phyloP scores from a whole-genome alignment of 2,888 invertebrate species.

The Scaptomyza caliginosa region DNA sequence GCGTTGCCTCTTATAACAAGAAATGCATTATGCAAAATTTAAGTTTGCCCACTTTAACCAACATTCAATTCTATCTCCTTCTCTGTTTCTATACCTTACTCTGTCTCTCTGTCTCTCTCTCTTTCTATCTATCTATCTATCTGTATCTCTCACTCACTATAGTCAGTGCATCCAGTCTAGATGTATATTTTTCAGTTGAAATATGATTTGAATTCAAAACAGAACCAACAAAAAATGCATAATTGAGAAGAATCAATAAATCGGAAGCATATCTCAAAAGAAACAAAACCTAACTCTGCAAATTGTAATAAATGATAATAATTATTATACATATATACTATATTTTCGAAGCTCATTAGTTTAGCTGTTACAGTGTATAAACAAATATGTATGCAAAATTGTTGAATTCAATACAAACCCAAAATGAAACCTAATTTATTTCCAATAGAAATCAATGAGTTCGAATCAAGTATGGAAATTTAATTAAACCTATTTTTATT shows the following conservation, averaged over 20 bases:
- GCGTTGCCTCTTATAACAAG: neutral
- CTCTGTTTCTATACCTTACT: slow-evolving; percentile 4
- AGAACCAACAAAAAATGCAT: neutral
- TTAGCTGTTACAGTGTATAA: slow-evolving; percentile 80
- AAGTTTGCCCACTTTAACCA: neutral
- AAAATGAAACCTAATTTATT: slow-evolving; percentile 28
- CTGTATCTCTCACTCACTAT: slow-evolving; percentile 18
- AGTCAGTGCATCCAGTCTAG: slow-evolving; percentile 48
- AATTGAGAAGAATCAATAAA: slow-evolving; percentile 8
- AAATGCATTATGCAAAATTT: slow-evolving; percentile 11
- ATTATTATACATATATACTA: slow-evolving; percentile 42
- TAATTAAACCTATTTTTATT: slow-evolving; percentile 28
- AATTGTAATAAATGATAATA: slow-evolving; percentile 77
- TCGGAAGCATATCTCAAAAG: neutral
- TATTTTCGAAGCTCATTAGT: slow-evolving; percentile 66
- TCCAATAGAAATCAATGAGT: slow-evolving; percentile 7
- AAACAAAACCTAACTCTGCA: slow-evolving; percentile 74
- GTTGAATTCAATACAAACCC: slow-evolving; percentile 31
- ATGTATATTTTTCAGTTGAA: slow-evolving; percentile 61
- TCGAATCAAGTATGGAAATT: neutral
- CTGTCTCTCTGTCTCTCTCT: slow-evolving; percentile 36
- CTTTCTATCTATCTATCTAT: slow-evolving; percentile 22
- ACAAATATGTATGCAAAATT: slow-evolving; percentile 61
- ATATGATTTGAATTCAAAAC: slow-evolving; percentile 51
- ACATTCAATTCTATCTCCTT: neutral